Evolutionary conservation across 1,140 invertebrate species (phyloP).

Genomic region (Plutomurus gul): DNA sequence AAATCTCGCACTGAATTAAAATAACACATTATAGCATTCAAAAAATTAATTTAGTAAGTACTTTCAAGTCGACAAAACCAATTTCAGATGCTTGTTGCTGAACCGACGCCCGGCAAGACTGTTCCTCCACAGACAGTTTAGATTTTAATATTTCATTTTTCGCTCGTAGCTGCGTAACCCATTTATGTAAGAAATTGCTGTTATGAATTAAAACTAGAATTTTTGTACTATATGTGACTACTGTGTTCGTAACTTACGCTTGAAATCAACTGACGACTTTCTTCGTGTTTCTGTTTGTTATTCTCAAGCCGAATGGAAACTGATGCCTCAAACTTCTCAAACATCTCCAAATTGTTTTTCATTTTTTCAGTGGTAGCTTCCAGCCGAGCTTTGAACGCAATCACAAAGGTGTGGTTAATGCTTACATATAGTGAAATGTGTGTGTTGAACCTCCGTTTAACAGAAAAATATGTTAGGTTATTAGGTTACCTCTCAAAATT

Average conservation of each 20-base stretch:
- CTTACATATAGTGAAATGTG: too few relatives aligned
- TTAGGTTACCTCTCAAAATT: slow-evolving; percentile 11
- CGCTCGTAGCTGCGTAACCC: background rate
- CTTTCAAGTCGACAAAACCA: too few relatives aligned
- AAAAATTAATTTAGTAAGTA: too few relatives aligned
- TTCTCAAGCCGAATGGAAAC: too few relatives aligned
- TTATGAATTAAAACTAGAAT: background rate
- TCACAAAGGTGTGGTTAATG: too few relatives aligned
- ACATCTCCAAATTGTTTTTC: background rate
- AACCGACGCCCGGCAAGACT: too few relatives aligned
- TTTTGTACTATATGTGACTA: too few relatives aligned
- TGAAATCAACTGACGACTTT: background rate
- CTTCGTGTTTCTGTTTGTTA: background rate
- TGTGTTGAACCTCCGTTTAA: background rate
- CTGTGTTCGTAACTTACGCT: background rate
- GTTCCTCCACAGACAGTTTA: too few relatives aligned
- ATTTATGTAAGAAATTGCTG: background rate
- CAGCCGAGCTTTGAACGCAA: too few relatives aligned
- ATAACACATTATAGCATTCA: too few relatives aligned
- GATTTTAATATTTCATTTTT: too few relatives aligned
- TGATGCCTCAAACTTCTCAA: background rate
- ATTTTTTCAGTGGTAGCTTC: background rate
- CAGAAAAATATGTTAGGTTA: background rate
- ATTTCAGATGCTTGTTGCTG: too few relatives aligned
- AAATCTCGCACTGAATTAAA: background rate